phyloP scores from a whole-genome alignment of 2,888 invertebrate species.

The Tiliacea citrago region DNA sequence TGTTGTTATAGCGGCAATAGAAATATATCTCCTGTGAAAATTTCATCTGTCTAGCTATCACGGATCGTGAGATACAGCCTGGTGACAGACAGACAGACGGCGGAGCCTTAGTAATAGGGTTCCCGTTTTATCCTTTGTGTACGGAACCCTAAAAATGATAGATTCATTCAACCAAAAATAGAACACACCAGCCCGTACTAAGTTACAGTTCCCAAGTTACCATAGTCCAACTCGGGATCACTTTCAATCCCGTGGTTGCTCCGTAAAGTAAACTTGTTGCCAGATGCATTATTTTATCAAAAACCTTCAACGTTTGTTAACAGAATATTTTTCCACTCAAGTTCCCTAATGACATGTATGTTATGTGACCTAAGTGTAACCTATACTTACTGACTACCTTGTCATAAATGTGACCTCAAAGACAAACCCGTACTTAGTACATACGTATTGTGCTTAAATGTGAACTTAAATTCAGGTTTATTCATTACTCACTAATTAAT shows the following conservation, averaged over 20 bases:
- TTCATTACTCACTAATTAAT: conserved; percentile 48
- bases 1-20: too few species aligned
- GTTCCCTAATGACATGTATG: conserved; percentile 34
- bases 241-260: neutral
- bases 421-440: conserved; percentile 6
- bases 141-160: too few species aligned
- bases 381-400: conserved; percentile 33
- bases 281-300: neutral
- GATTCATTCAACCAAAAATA: neutral
- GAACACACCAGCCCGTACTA: neutral
- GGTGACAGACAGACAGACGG: too few species aligned
- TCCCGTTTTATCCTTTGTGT: too few species aligned
- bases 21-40: too few species aligned
- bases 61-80: too few species aligned
- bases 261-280: neutral
- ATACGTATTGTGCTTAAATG: conserved; percentile 19
- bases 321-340: neutral
- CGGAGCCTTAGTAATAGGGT: too few species aligned
- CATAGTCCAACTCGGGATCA: neutral
- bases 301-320: neutral
- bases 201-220: neutral
- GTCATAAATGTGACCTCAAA: conserved; percentile 45
- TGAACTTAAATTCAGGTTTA: conserved; percentile 56
- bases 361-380: conserved; percentile 34
- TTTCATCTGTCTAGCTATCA: too few species aligned